Percentiles rank a stretch among this genome's conserved stretches.
phyloP scores from a whole-genome alignment of 2,888 invertebrate species.

The Campoletis raptor region DNA sequence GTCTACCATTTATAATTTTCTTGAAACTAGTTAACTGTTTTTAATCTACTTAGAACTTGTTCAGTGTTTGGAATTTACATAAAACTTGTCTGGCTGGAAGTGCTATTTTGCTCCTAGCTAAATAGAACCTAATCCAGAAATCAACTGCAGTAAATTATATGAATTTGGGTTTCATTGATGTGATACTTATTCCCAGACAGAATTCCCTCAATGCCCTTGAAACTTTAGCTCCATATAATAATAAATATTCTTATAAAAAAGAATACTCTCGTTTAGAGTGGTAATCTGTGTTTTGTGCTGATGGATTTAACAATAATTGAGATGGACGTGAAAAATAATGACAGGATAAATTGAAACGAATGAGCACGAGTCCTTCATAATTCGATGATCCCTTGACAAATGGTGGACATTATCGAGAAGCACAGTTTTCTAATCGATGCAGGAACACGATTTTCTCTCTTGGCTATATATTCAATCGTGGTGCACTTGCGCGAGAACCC shows the following conservation, averaged over 20 bases:
- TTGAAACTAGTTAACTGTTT: neutral
- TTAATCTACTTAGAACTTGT: neutral
- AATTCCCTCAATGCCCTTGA: too few relatives aligned
- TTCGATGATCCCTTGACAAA: constrained; percentile 65
- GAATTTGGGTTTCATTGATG: neutral
- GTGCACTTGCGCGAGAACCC: constrained; percentile 39
- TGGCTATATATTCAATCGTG: constrained; percentile 19
- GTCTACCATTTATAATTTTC: neutral
- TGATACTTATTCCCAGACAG: too few relatives aligned
- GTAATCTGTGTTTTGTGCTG: neutral
- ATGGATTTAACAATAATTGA: neutral
- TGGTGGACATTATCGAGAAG: constrained; percentile 59
- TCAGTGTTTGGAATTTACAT: neutral
- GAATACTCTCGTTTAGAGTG: neutral
- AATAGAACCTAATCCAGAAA: neutral
- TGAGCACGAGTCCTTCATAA: constrained; percentile 47
- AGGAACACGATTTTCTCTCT: constrained; percentile 49
- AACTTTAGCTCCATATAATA: too few relatives aligned
- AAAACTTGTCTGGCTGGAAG: neutral
- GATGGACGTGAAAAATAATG: constrained; percentile 23
- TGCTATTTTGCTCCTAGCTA: neutral
- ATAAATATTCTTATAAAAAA: neutral
- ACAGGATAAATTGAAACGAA: constrained; percentile 47
- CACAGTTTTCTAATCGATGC: constrained; percentile 65
- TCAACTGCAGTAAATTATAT: neutral